Conservation (phyloP, 2,797 vertebrate species). For the Eupleurogrammus muticus region DNA sequence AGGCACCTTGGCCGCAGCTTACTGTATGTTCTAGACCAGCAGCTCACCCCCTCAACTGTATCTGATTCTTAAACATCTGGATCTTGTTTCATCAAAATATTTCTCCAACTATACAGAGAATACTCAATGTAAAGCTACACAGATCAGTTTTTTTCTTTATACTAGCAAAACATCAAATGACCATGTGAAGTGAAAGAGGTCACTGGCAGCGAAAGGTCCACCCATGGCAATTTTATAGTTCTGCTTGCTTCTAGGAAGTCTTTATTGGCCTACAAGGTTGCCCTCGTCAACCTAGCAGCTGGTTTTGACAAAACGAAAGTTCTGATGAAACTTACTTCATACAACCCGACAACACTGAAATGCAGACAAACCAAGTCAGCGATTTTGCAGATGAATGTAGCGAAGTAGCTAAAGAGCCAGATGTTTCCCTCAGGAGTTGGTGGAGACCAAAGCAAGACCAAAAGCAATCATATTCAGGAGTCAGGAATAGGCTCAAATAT, state of each 20-base stretch:
- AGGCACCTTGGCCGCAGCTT: not conserved
- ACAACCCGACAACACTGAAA: not conserved
- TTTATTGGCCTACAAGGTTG: no score
- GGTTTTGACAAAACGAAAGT: not conserved
- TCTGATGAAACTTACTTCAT: not conserved
- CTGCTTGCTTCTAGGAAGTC: not conserved
- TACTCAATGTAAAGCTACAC: no score
- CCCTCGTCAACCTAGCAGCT: not conserved
- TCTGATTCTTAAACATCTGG: not conserved
- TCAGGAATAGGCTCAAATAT: not conserved
- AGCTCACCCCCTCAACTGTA: not conserved
- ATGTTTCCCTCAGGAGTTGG: not conserved
- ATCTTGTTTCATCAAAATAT: not conserved
- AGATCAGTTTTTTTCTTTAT: no score
- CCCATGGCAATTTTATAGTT: not conserved
- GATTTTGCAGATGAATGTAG: no score
- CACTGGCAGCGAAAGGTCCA: not conserved
- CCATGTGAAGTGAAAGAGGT: not conserved
- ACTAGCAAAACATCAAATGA: not conserved
- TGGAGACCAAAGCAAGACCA: not conserved
- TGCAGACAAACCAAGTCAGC: not conserved
- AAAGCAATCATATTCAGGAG: not conserved
- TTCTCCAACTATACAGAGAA: not conserved
- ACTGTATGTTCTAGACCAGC: not conserved
- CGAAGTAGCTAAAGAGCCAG: no score